These are phyloP conservation scores for Eupsittula cactorum DNA, from an alignment of 2,113 vertebrate genomes.

Conservation along the genomic window DNA sequence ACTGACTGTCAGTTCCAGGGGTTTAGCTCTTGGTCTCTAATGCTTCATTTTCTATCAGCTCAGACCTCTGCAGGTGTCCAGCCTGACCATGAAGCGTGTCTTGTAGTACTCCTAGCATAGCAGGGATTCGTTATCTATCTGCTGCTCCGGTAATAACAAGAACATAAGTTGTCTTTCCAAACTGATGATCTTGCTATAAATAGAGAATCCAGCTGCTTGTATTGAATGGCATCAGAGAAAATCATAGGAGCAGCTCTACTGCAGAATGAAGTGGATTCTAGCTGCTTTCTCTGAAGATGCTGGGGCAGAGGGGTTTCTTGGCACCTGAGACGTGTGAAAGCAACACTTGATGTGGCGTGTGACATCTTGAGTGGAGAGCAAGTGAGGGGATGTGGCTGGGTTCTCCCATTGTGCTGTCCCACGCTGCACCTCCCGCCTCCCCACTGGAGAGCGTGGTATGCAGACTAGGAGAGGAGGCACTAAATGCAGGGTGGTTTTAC, in stretches of 20 bases:
- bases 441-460: neutral
- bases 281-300: conserved; percentile 4
- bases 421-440: neutral
- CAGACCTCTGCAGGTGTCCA: neutral
- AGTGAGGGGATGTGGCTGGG: neutral
- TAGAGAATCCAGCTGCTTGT: conserved; percentile 64
- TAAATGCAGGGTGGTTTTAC: neutral
- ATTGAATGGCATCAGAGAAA: conserved; percentile 58
- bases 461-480: accelerated
- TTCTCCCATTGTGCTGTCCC: accelerated
- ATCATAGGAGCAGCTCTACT: conserved; percentile 7
- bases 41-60: neutral
- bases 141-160: conserved; percentile 27
- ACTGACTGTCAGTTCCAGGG: neutral
- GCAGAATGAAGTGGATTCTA: conserved; percentile 41
- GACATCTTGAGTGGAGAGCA: neutral
- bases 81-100: neutral
- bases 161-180: conserved; percentile 22
- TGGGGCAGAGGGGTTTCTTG: conserved; percentile 3
- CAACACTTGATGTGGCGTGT: accelerated
- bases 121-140: neutral
- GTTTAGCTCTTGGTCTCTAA: neutral
- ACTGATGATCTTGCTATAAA: conserved; percentile 61
- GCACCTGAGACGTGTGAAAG: neutral
- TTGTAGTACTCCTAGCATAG: neutral